phyloP scores from a whole-genome alignment of 92 coral and sea anemone species.

The Phenganax marumi region DNA sequence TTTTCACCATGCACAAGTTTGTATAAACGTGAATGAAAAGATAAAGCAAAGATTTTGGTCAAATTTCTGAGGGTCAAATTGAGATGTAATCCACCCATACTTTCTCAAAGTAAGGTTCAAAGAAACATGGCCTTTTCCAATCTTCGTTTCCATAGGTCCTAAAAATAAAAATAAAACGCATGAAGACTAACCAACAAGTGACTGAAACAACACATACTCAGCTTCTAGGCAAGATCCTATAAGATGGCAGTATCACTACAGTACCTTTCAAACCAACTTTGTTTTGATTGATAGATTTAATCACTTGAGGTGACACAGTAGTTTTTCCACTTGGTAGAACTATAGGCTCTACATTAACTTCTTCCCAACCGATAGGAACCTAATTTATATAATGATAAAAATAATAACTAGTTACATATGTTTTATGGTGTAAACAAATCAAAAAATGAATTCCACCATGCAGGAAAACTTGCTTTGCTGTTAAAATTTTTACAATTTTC shows the following conservation, averaged over 20 bases:
- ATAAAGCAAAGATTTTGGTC: too few species aligned
- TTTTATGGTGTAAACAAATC: neutral
- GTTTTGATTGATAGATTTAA: conserved; percentile 86
- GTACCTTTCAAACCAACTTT: conserved; percentile 97
- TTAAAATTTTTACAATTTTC: neutral
- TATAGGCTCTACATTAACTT: conserved; percentile 84
- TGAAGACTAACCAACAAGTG: neutral
- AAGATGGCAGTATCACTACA: neutral
- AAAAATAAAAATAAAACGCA: neutral
- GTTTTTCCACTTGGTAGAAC: conserved; percentile 94
- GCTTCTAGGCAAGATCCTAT: too few species aligned
- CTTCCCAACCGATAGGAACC: conserved; percentile 97
- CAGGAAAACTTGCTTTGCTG: too few species aligned
- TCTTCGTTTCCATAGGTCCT: conserved; percentile 97
- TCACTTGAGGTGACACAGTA: conserved; percentile 88
- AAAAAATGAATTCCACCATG: too few species aligned
- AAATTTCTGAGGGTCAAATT: neutral
- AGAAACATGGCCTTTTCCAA: conserved; percentile 98
- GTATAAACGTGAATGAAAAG: too few species aligned
- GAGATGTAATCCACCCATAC: conserved; percentile 41
- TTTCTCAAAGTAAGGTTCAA: conserved; percentile 84
- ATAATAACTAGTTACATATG: neutral
- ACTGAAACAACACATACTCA: neutral
- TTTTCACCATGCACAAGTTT: neutral
- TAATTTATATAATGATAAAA: conserved; percentile 23